These are phyloP conservation scores for Coelopa frigida DNA, from an alignment of 1,140 invertebrate species.

Conservation along the genomic window DNA sequence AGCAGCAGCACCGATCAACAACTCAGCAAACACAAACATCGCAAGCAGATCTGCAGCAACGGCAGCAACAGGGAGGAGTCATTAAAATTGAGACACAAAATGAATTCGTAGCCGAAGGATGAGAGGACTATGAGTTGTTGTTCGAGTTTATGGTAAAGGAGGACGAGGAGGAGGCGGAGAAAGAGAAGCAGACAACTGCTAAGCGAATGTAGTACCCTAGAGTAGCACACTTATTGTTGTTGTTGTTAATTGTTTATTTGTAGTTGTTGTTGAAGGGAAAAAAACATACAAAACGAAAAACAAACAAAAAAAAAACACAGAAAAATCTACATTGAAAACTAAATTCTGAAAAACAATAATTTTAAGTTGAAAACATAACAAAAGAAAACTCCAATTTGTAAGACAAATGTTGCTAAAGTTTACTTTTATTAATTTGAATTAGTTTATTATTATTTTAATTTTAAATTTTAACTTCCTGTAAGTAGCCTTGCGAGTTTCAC, in stretches of 20 bases:
- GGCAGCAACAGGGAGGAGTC: background rate
- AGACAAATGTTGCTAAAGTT: too few species aligned
- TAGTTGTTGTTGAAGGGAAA: background rate
- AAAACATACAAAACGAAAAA: constrained; percentile 4
- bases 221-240: constrained; percentile 3
- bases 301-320: background rate
- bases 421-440: too few species aligned
- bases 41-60: background rate
- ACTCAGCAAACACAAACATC: constrained; percentile 7
- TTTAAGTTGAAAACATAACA: too few species aligned
- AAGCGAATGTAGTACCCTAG: constrained; percentile 1
- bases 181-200: constrained; percentile 2
- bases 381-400: too few species aligned
- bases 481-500: too few species aligned
- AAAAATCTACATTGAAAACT: constrained; percentile 2
- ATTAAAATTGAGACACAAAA: constrained; percentile 17
- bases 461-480: too few species aligned
- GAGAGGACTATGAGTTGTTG: constrained; percentile 32
- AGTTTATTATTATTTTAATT: too few species aligned
- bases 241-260: constrained; percentile 9
- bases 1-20: constrained; percentile 2
- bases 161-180: constrained; percentile 14
- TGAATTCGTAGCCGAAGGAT: constrained; percentile 24
- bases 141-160: constrained; percentile 34
- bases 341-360: too few species aligned